A percentile compares a stretch with the other conserved stretches of the same genome.
Conservation (phyloP, 2,113 vertebrate genomes). For the Acrocephalus kingi region DNA sequence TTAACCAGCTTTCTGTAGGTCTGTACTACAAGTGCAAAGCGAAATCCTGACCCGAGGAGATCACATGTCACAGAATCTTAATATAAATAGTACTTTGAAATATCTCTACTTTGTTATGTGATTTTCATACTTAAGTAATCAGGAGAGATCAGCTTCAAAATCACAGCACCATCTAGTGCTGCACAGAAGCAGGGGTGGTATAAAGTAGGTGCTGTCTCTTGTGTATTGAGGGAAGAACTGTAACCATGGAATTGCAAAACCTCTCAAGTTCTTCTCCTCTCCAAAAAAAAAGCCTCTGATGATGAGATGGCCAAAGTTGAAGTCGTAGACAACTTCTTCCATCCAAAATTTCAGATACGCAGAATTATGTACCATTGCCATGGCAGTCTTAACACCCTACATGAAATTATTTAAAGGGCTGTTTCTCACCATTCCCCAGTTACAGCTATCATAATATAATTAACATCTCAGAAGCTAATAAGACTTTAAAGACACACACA, state of each 20-base stretch:
- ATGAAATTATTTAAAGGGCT: not conserved
- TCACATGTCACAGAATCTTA: not conserved
- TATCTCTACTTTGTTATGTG: not conserved
- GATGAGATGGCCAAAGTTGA: not conserved
- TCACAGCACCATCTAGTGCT: constrained; percentile 43
- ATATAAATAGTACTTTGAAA: not conserved
- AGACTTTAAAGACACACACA: not conserved
- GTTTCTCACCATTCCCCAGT: not conserved
- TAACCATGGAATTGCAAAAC: not conserved
- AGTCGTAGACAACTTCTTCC: not conserved
- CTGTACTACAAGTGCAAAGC: not conserved
- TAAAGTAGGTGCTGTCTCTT: not conserved
- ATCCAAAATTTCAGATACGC: not conserved
- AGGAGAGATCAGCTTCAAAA: not conserved
- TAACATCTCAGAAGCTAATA: not conserved
- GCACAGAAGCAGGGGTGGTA: not conserved
- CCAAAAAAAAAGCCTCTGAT: not conserved
- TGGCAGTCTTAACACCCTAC: not conserved
- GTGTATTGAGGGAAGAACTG: not conserved
- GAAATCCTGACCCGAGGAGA: not conserved
- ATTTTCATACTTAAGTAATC: not conserved
- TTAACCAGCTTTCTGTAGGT: not conserved
- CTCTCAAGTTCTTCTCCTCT: not conserved
- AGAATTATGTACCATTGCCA: not conserved
- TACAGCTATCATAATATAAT: not conserved